phyloP scores from a whole-genome alignment of 2,888 invertebrate species.

The Eurytoma californica region DNA sequence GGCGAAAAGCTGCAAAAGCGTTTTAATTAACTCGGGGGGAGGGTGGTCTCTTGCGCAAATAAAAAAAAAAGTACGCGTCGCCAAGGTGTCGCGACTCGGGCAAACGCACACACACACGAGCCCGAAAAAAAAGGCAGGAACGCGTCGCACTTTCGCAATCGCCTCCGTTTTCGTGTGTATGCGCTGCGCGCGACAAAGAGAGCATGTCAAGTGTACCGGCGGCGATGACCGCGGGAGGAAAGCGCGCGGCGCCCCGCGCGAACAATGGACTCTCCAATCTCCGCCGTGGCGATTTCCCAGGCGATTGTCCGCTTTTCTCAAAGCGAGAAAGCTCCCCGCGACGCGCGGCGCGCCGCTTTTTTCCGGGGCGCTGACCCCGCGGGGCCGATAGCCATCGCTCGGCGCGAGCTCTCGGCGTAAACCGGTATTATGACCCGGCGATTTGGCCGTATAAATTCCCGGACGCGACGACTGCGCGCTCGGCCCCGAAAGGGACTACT shows the following conservation, averaged over 20 bases:
- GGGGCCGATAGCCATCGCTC: slow-evolving; percentile 10
- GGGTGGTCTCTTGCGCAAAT: background rate
- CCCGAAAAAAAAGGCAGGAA: background rate
- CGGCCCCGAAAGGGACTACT: background rate
- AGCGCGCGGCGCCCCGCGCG: background rate
- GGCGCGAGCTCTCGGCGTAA: slow-evolving; percentile 16
- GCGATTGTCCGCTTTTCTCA: slow-evolving; percentile 6
- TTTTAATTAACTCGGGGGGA: too few species aligned
- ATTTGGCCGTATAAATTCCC: slow-evolving; percentile 34
- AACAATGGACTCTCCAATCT: background rate
- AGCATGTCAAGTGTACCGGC: slow-evolving; percentile 27
- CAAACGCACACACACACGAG: background rate
- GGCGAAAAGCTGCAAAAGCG: too few species aligned
- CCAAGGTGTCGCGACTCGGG: too few species aligned
- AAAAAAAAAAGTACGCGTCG: background rate
- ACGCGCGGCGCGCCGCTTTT: background rate
- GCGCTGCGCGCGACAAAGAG: slow-evolving; percentile 3
- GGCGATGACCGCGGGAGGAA: slow-evolving; percentile 9
- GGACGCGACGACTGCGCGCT: background rate
- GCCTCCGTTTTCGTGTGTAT: background rate
- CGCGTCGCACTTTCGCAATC: background rate
- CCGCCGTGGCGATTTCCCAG: background rate
- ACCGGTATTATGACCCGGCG: slow-evolving; percentile 44
- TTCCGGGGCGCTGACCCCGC: slow-evolving; percentile 32
- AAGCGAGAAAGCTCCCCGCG: slow-evolving; percentile 18